Conservation (phyloP, 2,797 vertebrate species). For the Acrossocheilus wenchowensis region DNA sequence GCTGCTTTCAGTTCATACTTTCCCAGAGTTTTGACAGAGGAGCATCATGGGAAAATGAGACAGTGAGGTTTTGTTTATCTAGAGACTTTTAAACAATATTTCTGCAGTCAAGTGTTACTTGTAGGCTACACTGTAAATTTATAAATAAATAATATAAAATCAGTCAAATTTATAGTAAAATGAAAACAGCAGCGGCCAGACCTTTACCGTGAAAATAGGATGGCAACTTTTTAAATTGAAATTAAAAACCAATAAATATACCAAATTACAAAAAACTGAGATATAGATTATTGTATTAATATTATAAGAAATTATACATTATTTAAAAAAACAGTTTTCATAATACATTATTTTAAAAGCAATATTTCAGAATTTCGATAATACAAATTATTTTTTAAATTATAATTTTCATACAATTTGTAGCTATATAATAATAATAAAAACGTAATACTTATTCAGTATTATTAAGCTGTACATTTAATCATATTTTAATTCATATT, state of each 20-base stretch:
- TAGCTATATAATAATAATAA: too few species aligned
- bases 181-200: neutral
- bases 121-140: neutral
- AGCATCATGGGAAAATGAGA: constrained; percentile 7
- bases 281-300: too few species aligned
- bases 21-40: neutral
- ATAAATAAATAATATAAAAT: neutral
- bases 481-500: too few species aligned
- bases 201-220: neutral
- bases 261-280: neutral
- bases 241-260: neutral
- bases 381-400: too few species aligned
- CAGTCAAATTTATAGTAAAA: too few species aligned
- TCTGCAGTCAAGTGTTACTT: neutral
- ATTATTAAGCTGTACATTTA: too few species aligned
- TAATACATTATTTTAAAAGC: too few species aligned
- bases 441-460: too few species aligned
- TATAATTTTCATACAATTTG: too few species aligned
- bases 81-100: neutral
- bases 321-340: too few species aligned
- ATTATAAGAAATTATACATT: too few species aligned
- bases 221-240: neutral
- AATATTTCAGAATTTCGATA: too few species aligned
- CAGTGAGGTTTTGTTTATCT: neutral
- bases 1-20: constrained; percentile 2